Evolutionary conservation across 2,113 vertebrate genomes (phyloP), one percentile per base, ranked within the genome.

Genomic region (Poeciliopsis turrubarensis): DNA sequence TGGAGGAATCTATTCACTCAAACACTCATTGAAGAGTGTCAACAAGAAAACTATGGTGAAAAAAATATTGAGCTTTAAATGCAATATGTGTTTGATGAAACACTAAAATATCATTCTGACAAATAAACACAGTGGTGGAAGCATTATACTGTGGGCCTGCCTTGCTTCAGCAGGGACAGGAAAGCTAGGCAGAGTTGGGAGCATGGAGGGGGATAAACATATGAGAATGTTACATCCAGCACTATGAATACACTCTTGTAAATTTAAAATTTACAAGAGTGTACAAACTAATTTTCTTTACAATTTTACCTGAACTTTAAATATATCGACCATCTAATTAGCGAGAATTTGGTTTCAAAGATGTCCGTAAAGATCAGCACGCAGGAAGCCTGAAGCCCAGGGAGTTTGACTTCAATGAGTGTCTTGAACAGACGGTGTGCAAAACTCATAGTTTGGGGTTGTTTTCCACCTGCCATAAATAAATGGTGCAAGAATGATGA

Each of bases 401-500:
- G 15, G 63, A 10, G 14, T 26, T 19, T 5, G 17, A 15, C 3
- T 69, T 31, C 17, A 39, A 14, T 70, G 66, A 63, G 39, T 68
- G 31, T 31, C 19, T 2, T 22, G 5, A 29, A 31, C 22, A 34
- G 44, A 47, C 17, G 5, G 5, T 47, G 44, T 6, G 5, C 44
- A 47, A 51, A 19, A 41, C 3, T 39, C 8, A 27, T 70, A 39
- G 22, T 60, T 39, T 62, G 32, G 17, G 30, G 22, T 13, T 77
- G 63, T 25, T 25, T 54, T 60, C 31, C 44, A 37, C 67, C 30
- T 65, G 51, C 41, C 54, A 67, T 44, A 26, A 62, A 27, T 26
- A 47, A 27, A 41, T 51, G 17, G 22, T 15, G 29, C 76, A 66
- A 60, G 26, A 60, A 64, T 9, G 47, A 54, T 77, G 22, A 64